Percentiles rank a stretch among this genome's conserved stretches.
phyloP scores from a whole-genome alignment of 2,113 vertebrate genomes.

The Hippocampus guttulatus region DNA sequence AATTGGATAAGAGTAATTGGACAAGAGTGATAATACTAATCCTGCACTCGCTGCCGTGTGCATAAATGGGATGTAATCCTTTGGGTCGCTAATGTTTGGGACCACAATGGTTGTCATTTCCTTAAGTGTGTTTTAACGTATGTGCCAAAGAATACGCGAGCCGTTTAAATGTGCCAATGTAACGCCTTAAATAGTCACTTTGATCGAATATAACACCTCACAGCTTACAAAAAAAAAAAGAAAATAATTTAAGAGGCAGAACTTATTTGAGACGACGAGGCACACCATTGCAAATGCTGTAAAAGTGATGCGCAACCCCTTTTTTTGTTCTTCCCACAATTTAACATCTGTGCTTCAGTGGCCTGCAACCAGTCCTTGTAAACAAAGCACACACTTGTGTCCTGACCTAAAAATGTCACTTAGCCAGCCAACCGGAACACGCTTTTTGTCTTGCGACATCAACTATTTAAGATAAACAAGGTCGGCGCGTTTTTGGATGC shows the following conservation, averaged over 20 bases:
- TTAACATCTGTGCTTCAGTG: conserved; percentile 24
- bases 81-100: conserved; percentile 21
- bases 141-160: conserved; percentile 5
- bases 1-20: conserved; percentile 40
- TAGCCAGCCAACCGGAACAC: conserved; percentile 21
- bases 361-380: conserved; percentile 17
- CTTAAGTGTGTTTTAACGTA: conserved; percentile 43
- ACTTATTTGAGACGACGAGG: neutral
- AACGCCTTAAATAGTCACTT: neutral
- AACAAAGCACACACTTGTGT: conserved; percentile 26
- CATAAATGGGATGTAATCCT: conserved; percentile 53
- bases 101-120: neutral
- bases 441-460: neutral
- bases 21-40: conserved; percentile 47
- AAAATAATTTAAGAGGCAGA: neutral
- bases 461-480: conserved; percentile 1
- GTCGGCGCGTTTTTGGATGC: neutral
- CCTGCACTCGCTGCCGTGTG: conserved; percentile 40
- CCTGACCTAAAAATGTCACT: conserved; percentile 38
- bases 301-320: neutral
- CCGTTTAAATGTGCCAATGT: neutral
- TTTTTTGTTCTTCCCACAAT: neutral
- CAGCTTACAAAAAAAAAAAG: too few relatives aligned
- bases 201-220: neutral
- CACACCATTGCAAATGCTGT: neutral